phyloP scores from a whole-genome alignment of 2,888 invertebrate genomes.

The Phortica magna region DNA sequence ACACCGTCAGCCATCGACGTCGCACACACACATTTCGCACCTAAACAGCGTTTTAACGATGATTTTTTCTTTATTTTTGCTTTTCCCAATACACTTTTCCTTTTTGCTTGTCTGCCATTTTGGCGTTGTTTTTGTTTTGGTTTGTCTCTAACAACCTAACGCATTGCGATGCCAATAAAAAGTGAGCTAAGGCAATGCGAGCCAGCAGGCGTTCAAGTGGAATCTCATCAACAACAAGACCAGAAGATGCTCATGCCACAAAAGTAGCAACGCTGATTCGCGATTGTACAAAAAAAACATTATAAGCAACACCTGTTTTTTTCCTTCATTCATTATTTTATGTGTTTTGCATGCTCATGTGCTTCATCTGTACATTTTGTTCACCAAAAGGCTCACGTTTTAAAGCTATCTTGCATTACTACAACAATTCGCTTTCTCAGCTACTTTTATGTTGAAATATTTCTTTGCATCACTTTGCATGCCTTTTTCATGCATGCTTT shows the following conservation, averaged over 20 bases:
- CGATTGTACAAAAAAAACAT: not conserved
- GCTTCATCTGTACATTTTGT: no score
- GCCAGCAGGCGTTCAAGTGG: constrained; percentile 38
- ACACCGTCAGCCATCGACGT: not conserved
- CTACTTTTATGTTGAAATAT: not conserved
- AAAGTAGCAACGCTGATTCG: not conserved
- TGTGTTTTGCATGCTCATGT: no score
- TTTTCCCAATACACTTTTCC: not conserved
- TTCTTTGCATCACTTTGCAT: constrained; percentile 6
- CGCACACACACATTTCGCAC: constrained; percentile 25
- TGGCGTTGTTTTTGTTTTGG: not conserved
- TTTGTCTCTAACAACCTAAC: not conserved
- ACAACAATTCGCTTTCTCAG: not conserved
- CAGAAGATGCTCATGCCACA: not conserved
- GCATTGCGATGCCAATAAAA: constrained; percentile 14
- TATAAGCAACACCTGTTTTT: not conserved
- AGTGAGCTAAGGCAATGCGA: not conserved
- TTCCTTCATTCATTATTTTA: not conserved
- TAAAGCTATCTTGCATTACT: not conserved
- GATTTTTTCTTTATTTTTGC: constrained; percentile 13
- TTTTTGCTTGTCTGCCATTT: constrained; percentile 4
- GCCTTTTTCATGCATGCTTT: constrained; percentile 3
- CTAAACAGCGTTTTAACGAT: constrained; percentile 12
- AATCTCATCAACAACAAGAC: constrained; percentile 32
- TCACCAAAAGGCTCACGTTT: not conserved